Base-by-base conservation (phyloP, 1,140 invertebrate species). In the Brachionus asplanchnoidis region DNA sequence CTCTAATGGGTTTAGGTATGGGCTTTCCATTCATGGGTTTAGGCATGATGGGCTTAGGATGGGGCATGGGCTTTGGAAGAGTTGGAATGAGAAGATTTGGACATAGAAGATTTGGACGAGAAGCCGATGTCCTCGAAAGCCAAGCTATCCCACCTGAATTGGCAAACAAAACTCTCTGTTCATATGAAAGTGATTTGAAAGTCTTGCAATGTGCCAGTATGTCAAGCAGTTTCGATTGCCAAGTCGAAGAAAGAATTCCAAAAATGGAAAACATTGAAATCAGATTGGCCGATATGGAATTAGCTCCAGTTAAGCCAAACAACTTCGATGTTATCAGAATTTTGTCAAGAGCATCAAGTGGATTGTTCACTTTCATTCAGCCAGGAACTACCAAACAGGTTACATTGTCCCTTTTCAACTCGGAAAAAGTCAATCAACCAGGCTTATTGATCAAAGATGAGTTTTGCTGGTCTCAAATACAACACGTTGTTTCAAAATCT, bases 261-360 rank as follows among this genome's bases (percentile, higher is more conserved):
- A 32, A 42, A 14, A 36, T 75, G 40, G 70, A 42, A 20, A 75
- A 75, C 5, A 6, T 75, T 8, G 36, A 75, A 40, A 75, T 75
- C 40, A 75, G 70, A 75, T 42, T 75, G 17, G 70, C 70, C 20
- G 70, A 75, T 44, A 42, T 75, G 20, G 70, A 75, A 23, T 42
- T 75, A 3, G 14, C 44, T 42, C 70, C 70, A 75, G 70, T 9
- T 42, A 23, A 75, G 40, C 32, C 32, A 75, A 42, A 75, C n/a
- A 40, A 20, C 32, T 40, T 75, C 11, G 70, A 75, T 40, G 70
- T 75, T 42, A 23, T 75, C 14, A 75, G 36, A 75, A 42, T 75
- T 75, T 75, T 75, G 17, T 75, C 70, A 40, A 75, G 70, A 75
- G 70, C 70, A 42, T 75, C 70, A 75, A 75, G 70, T 75, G 70